Evolutionary conservation across 2,888 invertebrate genomes (phyloP), one percentile per base, ranked within the genome.

Genomic region (Leptinotarsa juncta): DNA sequence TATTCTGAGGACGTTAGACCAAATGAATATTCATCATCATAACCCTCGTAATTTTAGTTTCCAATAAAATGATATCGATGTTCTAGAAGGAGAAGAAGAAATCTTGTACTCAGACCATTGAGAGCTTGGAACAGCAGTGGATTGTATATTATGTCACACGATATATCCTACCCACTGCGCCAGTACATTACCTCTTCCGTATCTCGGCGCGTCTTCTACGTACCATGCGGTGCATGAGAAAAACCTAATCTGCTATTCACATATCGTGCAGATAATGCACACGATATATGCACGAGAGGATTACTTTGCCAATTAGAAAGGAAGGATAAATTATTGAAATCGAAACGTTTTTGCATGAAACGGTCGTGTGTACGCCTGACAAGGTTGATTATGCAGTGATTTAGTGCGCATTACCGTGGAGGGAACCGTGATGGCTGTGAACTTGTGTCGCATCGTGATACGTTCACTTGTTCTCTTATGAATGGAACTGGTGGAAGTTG

Each of bases 381-480:
- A 73, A 69, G 73, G 73, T 73, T 73, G 67, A 69, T 73, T 23
- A 15, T 67, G 42, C 68, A 18, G 68, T 68, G 72, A 68, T 73
- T 73, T 32, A 72, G 48, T 23, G 50, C 55, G 62, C 68, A 68
- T 65, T 68, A 69, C 65, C 65, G 15, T 69, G 67, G 57, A 53
- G 14, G 65, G 20, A 73, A 73, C 65, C 73, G 73, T 73, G 73
- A 73, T 69, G 55, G 50, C n/a, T 57, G 55, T 26, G 57, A 57
- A 57, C 57, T 57, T 57, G 57, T 4, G 20, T 20, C 62, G n/a
- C 42, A 42, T 42, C 42, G 42, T 42, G 42, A 42, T 42, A 62
- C 18, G 42, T 62, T 62, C 18, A 62, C 16, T 7, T 32, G 48
- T 67, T 71, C 71, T 65, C 71, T 65, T 18, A 66, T 65, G 66